Percentiles rank a stretch among this genome's conserved stretches.
phyloP scores from a whole-genome alignment of 37 sponge, comb jelly and placozoan genomes.

The Oopsacas minuta region DNA sequence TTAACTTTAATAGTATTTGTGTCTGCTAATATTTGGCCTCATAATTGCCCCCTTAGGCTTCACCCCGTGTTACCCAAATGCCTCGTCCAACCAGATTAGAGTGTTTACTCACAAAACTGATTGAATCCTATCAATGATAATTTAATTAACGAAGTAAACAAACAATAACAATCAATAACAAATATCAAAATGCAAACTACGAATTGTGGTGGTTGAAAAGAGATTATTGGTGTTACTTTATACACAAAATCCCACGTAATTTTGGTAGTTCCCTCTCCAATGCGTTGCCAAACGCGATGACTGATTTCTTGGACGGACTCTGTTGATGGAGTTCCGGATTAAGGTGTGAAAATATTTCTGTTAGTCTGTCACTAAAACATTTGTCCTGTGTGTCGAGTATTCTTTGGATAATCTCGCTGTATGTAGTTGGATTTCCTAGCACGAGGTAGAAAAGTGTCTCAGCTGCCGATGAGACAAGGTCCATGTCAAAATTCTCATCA shows the following conservation, averaged over 20 bases:
- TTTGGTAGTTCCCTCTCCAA: not conserved
- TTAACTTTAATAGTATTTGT: too few species aligned
- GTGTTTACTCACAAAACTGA: not conserved
- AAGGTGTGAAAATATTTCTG: not conserved
- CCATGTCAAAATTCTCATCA: constrained; percentile 8
- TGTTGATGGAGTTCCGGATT: not conserved
- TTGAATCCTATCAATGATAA: not conserved
- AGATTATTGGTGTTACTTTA: not conserved
- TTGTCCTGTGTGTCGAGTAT: not conserved
- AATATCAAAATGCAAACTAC: not conserved
- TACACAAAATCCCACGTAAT: constrained; percentile 15
- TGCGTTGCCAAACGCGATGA: not conserved
- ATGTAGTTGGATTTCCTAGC: not conserved
- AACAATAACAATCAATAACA: not conserved
- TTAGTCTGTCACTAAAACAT: not conserved
- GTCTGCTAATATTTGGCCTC: too few species aligned
- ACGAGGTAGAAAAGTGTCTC: constrained; percentile 14
- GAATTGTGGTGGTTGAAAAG: not conserved
- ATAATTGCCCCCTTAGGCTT: too few species aligned
- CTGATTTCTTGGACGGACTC: not conserved
- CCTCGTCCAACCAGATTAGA: too few species aligned
- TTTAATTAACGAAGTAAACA: not conserved
- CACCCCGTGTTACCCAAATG: too few species aligned
- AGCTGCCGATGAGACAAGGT: not conserved
- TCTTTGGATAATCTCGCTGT: not conserved